Evolutionary conservation across 2,888 invertebrate species (phyloP), one percentile per base, ranked within the genome.

Genomic region (Syritta pipiens): DNA sequence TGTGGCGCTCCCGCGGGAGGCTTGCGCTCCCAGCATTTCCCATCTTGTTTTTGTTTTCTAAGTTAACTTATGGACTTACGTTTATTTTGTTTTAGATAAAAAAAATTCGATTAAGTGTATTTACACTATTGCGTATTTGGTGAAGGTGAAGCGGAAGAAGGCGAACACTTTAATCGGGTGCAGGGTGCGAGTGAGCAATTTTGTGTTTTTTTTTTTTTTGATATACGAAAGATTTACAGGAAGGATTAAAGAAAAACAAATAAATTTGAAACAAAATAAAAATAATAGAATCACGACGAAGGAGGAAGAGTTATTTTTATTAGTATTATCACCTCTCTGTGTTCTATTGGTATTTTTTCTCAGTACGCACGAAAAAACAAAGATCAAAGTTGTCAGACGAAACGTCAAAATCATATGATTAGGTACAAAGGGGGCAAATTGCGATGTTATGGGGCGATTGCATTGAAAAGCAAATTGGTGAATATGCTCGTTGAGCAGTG

Each of bases 1-100:
- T 94, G 83, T 94, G 94, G 85, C 95, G 92, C 85, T 96, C 95
- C 84, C 94, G 92, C 53, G 93, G 91, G 83, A 88, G 84, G 65
- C 85, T 87, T 57, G 84, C 83, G 76, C 89, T 89, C 40, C 88
- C 88, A 74, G 89, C 89, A 74, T 89, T 89, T 35, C 88, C 88
- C 89, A 89, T 89, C 17, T 19, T 49, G 9, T 26, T 59, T 44
- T 40, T 2, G 26, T 10, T 44, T 22, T 51, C 35, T 32, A n/a
- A 14, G 19, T 28, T 49, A 40, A 20, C 26, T 10, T 17, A 53
- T 22, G 17, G 7, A 37, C 28, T 67, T 48, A 20, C 24, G 22
- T 28, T 53, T 63, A 44, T 63, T 17, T 57, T 63, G 26, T 4
- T 30, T 4, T 1, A 17, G 5, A 7, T 2, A 46, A 42, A 55